These are phyloP conservation scores for Platycheirus rosarum DNA, from an alignment of 2,888 invertebrate genomes.

Conservation along the genomic window DNA sequence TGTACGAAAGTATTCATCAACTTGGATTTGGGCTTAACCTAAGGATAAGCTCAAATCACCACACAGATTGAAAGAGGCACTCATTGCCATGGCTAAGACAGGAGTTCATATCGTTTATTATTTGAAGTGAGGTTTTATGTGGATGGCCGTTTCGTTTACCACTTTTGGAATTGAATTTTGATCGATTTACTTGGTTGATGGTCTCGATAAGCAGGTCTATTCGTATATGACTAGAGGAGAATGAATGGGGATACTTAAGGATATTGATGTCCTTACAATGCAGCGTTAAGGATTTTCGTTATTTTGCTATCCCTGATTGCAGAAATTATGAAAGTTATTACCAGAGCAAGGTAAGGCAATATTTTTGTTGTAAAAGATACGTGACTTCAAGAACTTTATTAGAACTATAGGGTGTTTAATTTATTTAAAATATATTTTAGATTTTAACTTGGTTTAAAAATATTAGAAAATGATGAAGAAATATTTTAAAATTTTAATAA, in stretches of 20 bases:
- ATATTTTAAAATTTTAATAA: too few relatives aligned
- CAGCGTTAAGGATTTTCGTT: too few relatives aligned
- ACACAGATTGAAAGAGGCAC: constrained; percentile 53
- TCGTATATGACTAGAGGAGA: constrained; percentile 14
- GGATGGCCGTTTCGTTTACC: constrained; percentile 39
- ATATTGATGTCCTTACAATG: constrained; percentile 32
- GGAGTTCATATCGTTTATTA: neutral
- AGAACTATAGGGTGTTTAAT: too few relatives aligned
- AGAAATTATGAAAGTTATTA: too few relatives aligned
- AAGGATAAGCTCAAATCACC: constrained; percentile 62
- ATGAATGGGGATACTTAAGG: constrained; percentile 9
- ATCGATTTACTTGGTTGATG: constrained; percentile 67
- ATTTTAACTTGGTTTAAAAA: too few relatives aligned
- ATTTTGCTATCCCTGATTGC: too few relatives aligned
- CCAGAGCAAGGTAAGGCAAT: too few relatives aligned
- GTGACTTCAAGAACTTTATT: too few relatives aligned
- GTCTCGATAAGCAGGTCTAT: constrained; percentile 52
- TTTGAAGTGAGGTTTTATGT: neutral
- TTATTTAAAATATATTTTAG: too few relatives aligned
- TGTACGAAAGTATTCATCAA: constrained; percentile 59
- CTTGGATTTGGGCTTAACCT: constrained; percentile 26
- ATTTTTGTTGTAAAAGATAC: too few relatives aligned
- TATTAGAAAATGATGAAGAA: too few relatives aligned
- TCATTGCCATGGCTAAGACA: neutral
- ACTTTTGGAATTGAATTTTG: constrained; percentile 72